A percentile compares a stretch with the other conserved stretches of the same genome.
Conservation (phyloP, 2,113 vertebrate genomes). For the Campylorhamphus procurvoides region DNA sequence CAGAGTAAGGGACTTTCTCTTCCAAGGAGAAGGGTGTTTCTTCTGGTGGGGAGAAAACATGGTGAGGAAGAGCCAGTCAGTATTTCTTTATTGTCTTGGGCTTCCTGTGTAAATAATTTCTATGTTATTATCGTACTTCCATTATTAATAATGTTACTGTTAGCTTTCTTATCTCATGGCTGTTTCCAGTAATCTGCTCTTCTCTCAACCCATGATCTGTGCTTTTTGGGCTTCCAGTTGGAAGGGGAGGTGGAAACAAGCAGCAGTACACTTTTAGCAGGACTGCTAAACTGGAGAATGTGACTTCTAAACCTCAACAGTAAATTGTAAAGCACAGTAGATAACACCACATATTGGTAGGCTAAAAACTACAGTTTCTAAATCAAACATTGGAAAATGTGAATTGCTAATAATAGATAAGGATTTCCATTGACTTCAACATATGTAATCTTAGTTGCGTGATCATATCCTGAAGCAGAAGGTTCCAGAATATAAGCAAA, state of each 20-base stretch:
- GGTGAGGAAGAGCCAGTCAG: background rate
- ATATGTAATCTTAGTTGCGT: background rate
- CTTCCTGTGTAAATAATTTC: background rate
- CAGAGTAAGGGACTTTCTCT: background rate
- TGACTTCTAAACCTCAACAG: background rate
- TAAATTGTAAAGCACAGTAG: background rate
- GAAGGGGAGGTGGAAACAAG: background rate
- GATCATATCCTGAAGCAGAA: background rate
- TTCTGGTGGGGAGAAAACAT: background rate
- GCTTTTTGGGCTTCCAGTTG: background rate
- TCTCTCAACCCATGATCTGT: fast-evolving
- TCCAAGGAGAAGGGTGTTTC: background rate
- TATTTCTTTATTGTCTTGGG: background rate
- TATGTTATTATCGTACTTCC: background rate
- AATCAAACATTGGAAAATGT: background rate
- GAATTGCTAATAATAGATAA: background rate
- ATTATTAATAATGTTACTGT: background rate
- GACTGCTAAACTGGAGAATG: background rate
- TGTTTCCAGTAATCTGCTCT: background rate
- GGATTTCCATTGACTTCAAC: background rate
- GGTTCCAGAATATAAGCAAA: background rate
- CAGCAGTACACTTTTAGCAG: fast-evolving
- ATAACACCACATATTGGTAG: background rate
- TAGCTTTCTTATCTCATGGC: background rate
- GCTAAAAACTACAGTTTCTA: background rate